phyloP scores from a whole-genome alignment of 2,797 vertebrate genomes.

The Sebastes miniatus region DNA sequence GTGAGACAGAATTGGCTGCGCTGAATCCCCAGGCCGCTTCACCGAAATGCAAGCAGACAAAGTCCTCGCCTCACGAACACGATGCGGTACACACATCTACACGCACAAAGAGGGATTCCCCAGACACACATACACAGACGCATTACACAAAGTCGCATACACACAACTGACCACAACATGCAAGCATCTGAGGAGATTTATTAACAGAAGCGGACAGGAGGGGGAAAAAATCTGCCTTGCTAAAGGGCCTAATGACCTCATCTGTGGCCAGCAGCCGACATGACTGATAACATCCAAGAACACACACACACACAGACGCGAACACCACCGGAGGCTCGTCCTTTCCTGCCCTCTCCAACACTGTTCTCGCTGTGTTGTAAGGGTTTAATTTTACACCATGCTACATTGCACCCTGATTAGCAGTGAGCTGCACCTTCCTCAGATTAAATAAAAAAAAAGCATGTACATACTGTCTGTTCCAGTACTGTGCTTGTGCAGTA shows the following conservation, averaged over 20 bases:
- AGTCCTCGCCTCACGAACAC: conserved; percentile 35
- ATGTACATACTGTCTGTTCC: background rate
- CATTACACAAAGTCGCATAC: conserved; percentile 15
- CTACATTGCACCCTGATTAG: conserved; percentile 38
- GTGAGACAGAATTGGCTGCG: conserved; percentile 28
- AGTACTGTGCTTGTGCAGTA: background rate
- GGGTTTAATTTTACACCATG: conserved; percentile 53
- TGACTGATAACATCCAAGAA: conserved; percentile 62
- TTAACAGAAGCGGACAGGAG: conserved; percentile 63
- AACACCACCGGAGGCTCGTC: conserved; percentile 38
- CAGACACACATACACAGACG: conserved; percentile 8
- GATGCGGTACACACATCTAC: background rate
- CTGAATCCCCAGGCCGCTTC: conserved; percentile 45
- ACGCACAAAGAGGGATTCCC: conserved; percentile 56
- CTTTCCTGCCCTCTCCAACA: conserved; percentile 45
- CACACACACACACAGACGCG: background rate
- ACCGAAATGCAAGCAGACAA: conserved; percentile 60
- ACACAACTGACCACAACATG: conserved; percentile 35
- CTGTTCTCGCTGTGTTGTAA: conserved; percentile 29
- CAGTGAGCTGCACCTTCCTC: conserved; percentile 31
- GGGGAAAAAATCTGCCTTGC: conserved; percentile 70
- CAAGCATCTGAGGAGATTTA: conserved; percentile 38
- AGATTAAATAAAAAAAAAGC: background rate
- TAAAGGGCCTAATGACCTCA: conserved; percentile 72
- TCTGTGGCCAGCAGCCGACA: conserved; percentile 63